Base-by-base conservation (phyloP, 2,888 invertebrate genomes). In the Drepanosiphum platanoidis region DNA sequence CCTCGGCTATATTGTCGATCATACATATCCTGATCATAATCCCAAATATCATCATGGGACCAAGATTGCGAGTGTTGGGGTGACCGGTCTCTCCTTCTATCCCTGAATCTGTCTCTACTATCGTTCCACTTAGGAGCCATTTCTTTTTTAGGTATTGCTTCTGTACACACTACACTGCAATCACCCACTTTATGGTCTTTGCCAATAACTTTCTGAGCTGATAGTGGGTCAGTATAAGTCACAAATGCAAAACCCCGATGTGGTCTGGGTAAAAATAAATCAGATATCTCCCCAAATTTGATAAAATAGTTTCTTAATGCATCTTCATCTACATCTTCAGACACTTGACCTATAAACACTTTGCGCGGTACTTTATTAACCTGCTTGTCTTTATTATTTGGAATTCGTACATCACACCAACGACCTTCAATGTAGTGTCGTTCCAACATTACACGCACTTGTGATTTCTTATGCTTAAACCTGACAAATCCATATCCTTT, bases 401-500 rank as follows among this genome's bases (percentile, higher is more conserved):
- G 99, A 89, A 99, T 96, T 90, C 98, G 97, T 3, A 99, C 98
- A 91, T 99, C 98, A 89, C 99, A 99, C 96, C 97, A 97, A 87
- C 99, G 92, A 0, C 98, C 98, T 90, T 98, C 99, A 88, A 99
- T 98, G 91, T 97, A 95, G 90, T 98, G 98, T 86, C 98, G 92
- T 89, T 97, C 96, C n/a, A 97, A 94, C 87, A 99, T 92, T 52
- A 98, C 98, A 89, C 97, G 93, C 92, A 97, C 94, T 91, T 99
- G 99, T 58, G 97, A 95, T 88, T 98, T 97, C 90, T 97, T 97
- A 86, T 96, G 96, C 61, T 94, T 95, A 91, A 99, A 99, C 86
- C 98, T 92, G 88, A 99, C 97, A 90, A 99, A 99, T 79, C 99
- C 99, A 91, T 99, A 99, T 70, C 99, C 99, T 91, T 98, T 98